These are phyloP conservation scores for Percopsis omiscomaycus DNA, from an alignment of 2,797 vertebrate genomes.

Conservation along the genomic window DNA sequence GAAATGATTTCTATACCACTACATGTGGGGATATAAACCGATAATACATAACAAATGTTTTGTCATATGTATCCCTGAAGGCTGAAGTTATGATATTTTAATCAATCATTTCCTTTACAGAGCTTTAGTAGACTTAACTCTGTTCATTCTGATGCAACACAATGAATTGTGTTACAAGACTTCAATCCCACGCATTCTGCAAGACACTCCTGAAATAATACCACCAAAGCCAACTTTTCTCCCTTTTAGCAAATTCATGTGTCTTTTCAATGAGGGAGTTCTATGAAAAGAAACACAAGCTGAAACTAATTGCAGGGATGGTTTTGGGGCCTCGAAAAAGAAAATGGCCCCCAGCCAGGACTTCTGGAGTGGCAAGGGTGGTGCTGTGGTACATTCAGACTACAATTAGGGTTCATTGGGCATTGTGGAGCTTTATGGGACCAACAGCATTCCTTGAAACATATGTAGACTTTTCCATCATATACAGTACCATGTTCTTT, in stretches of 20 bases:
- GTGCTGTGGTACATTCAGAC: slow-evolving; percentile 45
- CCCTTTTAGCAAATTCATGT: slow-evolving; percentile 35
- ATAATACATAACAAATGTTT: not conserved
- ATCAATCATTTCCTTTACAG: slow-evolving; percentile 14
- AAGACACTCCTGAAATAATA: slow-evolving; percentile 45
- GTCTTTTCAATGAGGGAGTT: slow-evolving; percentile 45
- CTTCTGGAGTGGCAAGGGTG: slow-evolving; percentile 41
- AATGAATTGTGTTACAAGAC: slow-evolving; percentile 14
- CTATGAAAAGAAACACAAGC: slow-evolving; percentile 30
- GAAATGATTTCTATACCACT: slow-evolving; percentile 21
- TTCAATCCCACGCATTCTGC: slow-evolving; percentile 58
- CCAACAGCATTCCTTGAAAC: slow-evolving; percentile 44
- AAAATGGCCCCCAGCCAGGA: slow-evolving; percentile 56
- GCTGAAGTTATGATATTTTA: slow-evolving; percentile 1
- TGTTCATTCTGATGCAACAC: slow-evolving; percentile 34
- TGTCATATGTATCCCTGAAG: too few relatives aligned
- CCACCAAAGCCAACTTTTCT: slow-evolving; percentile 32
- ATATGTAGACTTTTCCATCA: slow-evolving; percentile 16
- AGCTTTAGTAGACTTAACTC: not conserved
- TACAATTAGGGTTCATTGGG: slow-evolving; percentile 66
- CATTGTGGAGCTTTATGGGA: slow-evolving; percentile 48
- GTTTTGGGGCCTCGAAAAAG: slow-evolving; percentile 45
- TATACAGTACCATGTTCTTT: not conserved
- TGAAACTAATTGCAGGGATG: slow-evolving; percentile 54
- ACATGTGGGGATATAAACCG: slow-evolving; percentile 13